Base-by-base conservation (phyloP, 1,140 invertebrate species). In the Cydia pomonella region DNA sequence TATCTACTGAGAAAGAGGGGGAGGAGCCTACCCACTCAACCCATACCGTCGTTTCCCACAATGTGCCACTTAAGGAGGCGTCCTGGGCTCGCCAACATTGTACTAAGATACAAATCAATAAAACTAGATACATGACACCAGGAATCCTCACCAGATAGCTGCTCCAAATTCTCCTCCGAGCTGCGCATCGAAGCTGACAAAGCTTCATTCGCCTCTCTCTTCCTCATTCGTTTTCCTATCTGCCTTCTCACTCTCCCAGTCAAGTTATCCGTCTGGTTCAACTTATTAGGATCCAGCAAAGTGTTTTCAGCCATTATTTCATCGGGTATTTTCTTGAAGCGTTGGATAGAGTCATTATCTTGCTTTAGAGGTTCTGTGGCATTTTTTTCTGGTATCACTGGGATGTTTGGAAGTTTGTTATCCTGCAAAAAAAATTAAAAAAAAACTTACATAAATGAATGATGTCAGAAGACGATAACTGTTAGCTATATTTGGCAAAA, bases 351-450 rank as follows among this genome's bases (percentile, higher is more conserved):
- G n/a, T 90, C 85, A 2, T 87, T 86, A 1, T 89, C 84, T 5
- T 77, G 80, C 63, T 87, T 90, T 2, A 83, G 72, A 0, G 77
- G 66, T 69, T 89, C 83, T 0, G 86, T 80, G 50, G 74, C 87
- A 53, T 89, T 91, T 64, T 83, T 89, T 29, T 87, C 87, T 10
- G 80, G 81, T 44, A 85, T 86, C 0, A 78, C 79, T 13, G 85
- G 88, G 0, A 87, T 89, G 21, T 80, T 79, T 12, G 87, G 86
- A 12, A 87, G 64, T 71, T 89, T 87, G 59, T 91, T 86, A 59
- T 84, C 3, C 63, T 33, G 0, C 12, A 59, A 59, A 44, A 41
- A 41, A 41, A 41, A 41, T 10, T 29, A 29, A 29, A 29, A 2
- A 29, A 29, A 4, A 4, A 29, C n/a, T n/a, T n/a, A n/a, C n/a